These are phyloP conservation scores for Drosophila aldrichi DNA, from an alignment of 2,888 invertebrate genomes.

Conservation along the genomic window DNA sequence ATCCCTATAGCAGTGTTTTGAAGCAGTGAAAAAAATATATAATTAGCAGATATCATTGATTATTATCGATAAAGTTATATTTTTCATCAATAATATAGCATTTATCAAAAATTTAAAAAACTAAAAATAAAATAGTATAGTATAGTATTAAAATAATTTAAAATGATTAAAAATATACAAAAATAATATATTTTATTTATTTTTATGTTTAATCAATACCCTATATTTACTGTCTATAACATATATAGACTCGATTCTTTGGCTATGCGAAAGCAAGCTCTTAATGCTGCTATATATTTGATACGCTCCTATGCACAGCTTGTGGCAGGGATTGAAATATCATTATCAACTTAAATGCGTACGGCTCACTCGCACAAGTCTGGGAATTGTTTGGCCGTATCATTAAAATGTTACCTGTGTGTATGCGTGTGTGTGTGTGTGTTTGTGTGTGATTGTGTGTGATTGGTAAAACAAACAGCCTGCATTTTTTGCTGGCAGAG, in stretches of 20 bases:
- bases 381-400: slow-evolving; percentile 17
- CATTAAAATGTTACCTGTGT: slow-evolving; percentile 27
- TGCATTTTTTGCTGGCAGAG: slow-evolving; percentile 30
- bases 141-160: too few species aligned
- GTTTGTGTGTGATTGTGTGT: not conserved
- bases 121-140: too few species aligned
- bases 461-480: slow-evolving; percentile 32
- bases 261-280: not conserved
- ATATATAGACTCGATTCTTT: not conserved
- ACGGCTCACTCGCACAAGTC: slow-evolving; percentile 1
- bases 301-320: not conserved
- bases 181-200: too few species aligned
- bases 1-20: too few species aligned
- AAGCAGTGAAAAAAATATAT: too few species aligned
- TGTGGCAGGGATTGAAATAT: not conserved
- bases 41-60: too few species aligned
- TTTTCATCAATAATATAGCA: too few species aligned
- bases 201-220: not conserved
- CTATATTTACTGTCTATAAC: not conserved
- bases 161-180: too few species aligned
- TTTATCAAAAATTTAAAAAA: too few species aligned
- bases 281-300: not conserved
- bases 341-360: slow-evolving; percentile 10
- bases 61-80: too few species aligned
- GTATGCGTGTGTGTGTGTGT: not conserved